Evolutionary conservation across 2,888 invertebrate genomes (phyloP), one percentile per base, ranked within the genome.

Genomic region (Heteromyza rotundicornis): DNA sequence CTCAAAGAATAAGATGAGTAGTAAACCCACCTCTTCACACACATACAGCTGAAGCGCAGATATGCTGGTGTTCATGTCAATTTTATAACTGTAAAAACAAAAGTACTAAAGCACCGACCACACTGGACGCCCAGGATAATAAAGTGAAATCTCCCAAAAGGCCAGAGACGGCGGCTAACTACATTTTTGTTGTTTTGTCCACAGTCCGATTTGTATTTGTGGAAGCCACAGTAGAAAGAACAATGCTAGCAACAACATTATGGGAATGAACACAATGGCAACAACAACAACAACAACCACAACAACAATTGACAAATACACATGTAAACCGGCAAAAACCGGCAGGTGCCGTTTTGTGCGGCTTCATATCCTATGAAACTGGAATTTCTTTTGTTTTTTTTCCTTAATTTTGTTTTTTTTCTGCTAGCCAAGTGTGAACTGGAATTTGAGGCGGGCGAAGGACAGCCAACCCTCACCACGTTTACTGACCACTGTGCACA

Each of bases 401-500:
- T 7, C n/a, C 3, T n/a, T 14, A n/a, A 7, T n/a, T 14, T 40
- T 40, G 10, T 40, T 40, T 7, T 40, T 40, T 8, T 40, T 40
- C 10, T 40, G 3, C 40, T 8, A 14, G 40, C 5, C 40, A 14
- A 40, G 3, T 8, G n/a, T 14, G 40, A 7, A 40, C 14, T 14
- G 14, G 40, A 3, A n/a, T n/a, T n/a, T 8, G 40, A 40, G 12
- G 10, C 3, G n/a, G n/a, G n/a, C n/a, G n/a, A n/a, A n/a, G n/a
- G n/a, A n/a, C n/a, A n/a, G n/a, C n/a, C n/a, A n/a, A n/a, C n/a
- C n/a, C n/a, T n/a, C n/a, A n/a, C n/a, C n/a, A n/a, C 40, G 14
- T n/a, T 14, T 44, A 53, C 62, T 52, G 59, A 60, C 66, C 57
- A 58, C 62, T 49, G 57, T 59, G 64, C 72, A 71, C 75, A 77